Conservation (phyloP, 2,888 invertebrate genomes). For the Cremastobaeus sp. region DNA sequence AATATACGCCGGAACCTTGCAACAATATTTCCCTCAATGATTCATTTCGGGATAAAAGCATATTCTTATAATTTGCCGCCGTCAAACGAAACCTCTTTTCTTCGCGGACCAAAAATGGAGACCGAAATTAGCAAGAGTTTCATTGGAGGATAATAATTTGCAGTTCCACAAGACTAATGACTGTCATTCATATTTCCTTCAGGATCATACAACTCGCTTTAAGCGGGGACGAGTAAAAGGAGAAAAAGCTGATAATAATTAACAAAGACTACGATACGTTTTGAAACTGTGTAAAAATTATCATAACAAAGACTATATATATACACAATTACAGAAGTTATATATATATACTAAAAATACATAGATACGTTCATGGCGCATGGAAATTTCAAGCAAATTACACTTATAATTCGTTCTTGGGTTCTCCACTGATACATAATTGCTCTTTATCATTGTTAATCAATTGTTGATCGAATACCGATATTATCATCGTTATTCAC, state of each 20-base stretch:
- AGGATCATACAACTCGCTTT: conserved; percentile 7
- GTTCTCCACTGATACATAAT: conserved; percentile 19
- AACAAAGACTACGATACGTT: conserved; percentile 50
- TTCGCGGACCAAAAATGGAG: background rate
- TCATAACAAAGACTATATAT: conserved; percentile 33
- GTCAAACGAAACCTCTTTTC: conserved; percentile 7
- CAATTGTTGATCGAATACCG: conserved; percentile 54
- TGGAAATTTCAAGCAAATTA: conserved; percentile 33
- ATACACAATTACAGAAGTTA: conserved; percentile 2
- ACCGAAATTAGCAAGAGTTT: background rate
- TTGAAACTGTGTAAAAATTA: conserved; percentile 39
- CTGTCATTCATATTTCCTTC: conserved; percentile 12
- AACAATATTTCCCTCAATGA: no score
- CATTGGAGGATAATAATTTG: conserved; percentile 11
- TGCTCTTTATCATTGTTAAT: conserved; percentile 53
- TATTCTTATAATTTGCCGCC: conserved; percentile 1
- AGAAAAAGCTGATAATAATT: conserved; percentile 38
- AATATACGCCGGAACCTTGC: no score
- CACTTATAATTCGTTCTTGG: no score
- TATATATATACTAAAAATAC: conserved; percentile 8
- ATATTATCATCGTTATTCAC: conserved; percentile 69
- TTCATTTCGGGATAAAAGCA: no score
- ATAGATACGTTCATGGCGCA: conserved; percentile 26
- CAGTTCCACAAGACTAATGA: conserved; percentile 7
- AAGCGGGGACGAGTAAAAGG: background rate